phyloP scores from a whole-genome alignment of 2,113 vertebrate genomes.

The Cromileptes altivelis region DNA sequence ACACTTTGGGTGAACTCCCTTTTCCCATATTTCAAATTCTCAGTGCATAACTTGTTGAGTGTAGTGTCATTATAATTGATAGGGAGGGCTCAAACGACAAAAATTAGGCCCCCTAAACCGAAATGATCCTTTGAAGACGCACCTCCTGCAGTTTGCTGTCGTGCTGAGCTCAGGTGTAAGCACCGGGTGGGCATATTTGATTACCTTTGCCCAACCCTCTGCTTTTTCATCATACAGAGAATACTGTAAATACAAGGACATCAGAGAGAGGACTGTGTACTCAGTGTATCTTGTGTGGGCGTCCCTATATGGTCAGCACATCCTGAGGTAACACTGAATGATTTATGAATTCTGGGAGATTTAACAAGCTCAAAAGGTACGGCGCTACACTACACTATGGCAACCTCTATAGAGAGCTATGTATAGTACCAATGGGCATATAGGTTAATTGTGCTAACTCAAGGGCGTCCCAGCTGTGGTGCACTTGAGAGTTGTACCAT shows the following conservation, averaged over 20 bases:
- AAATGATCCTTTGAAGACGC: neutral
- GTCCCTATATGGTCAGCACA: slow-evolving; percentile 45
- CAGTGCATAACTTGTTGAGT: neutral
- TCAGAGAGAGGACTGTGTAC: slow-evolving; percentile 8
- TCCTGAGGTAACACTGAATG: slow-evolving; percentile 68
- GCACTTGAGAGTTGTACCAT: slow-evolving; percentile 43
- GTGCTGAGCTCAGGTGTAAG: slow-evolving; percentile 7
- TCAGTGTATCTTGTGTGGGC: slow-evolving; percentile 19
- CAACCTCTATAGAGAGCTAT: slow-evolving; percentile 57
- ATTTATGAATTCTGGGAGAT: slow-evolving; percentile 66
- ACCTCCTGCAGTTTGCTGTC: neutral
- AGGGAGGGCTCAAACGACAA: neutral
- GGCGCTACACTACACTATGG: slow-evolving; percentile 5
- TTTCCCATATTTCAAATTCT: neutral
- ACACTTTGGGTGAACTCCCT: neutral
- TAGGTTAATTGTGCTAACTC: slow-evolving; percentile 74
- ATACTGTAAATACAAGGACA: slow-evolving; percentile 28
- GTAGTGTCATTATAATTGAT: neutral
- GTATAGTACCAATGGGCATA: slow-evolving; percentile 54
- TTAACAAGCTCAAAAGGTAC: slow-evolving; percentile 51
- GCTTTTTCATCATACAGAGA: neutral
- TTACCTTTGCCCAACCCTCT: neutral
- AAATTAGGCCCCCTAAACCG: neutral
- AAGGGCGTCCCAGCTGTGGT: slow-evolving; percentile 55
- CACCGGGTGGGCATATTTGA: neutral